Base-by-base conservation (phyloP, 2,888 invertebrate species). In the Ectemnius continuus region DNA sequence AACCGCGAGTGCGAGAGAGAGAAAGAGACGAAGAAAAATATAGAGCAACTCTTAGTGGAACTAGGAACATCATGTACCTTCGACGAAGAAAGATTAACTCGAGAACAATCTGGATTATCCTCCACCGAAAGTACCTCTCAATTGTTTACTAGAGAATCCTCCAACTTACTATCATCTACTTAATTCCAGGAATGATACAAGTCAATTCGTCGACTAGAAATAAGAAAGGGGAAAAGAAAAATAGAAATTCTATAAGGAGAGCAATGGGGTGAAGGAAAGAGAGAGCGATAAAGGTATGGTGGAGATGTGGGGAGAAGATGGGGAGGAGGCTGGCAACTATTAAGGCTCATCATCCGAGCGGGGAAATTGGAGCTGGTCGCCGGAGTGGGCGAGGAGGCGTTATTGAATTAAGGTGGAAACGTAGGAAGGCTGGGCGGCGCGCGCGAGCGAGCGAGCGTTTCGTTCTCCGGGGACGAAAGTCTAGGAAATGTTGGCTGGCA, bases 71-170 rank as follows among this genome's bases (percentile, higher is more conserved):
- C 62, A 61, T 67, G 72, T 64, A 61, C 71, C 65, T 52, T 58
- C 46, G n/a, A n/a, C 16, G 20, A 28, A 18, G 56, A 48, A 18
- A 62, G 64, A 72, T 75, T 68, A 75, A 72, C 64, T 8, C 61
- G 61, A 60, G 75, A 64, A 72, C 14, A 56, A 64, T 58, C 28
- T 47, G 73, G 75, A 73, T 75, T 56, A 73, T 65, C 61, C 59
- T 60, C 8, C 6, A 2, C 8, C 2, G 1, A 6, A 11, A 36
- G 36, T 36, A 8, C 8, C 36, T 8, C 36, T 36, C 36, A 36
- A 36, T 36, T 36, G 36, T 36, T 36, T 36, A 11, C 5, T 11
- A 11, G 3, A 2, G 36, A 36, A 36, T 36, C 0, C 0, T 0
- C 8, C 36, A 11, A 36, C 36, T 36, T 5, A 28, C 36, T 36